Base-by-base conservation (phyloP, 2,888 invertebrate species). In the Isoperla grammatica region DNA sequence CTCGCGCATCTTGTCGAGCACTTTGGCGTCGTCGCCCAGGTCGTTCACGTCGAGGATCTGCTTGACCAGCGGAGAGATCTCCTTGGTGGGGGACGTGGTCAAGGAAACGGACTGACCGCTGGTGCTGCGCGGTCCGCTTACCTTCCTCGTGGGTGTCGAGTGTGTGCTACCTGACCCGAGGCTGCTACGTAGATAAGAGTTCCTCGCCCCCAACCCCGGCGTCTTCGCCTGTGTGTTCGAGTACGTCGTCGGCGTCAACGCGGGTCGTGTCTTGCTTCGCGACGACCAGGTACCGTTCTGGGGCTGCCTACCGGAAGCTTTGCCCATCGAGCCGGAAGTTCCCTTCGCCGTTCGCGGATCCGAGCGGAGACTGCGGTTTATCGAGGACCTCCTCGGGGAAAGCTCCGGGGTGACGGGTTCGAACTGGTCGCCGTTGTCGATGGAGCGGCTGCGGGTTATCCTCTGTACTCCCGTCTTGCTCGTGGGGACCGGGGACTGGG, bases 1-100 rank as follows among this genome's bases (percentile, higher is more conserved):
- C 61, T 85, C 85, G 69, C 88, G 88, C 75, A 90, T 84, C 71
- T 88, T 87, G 67, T 85, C 83, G 20, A 88, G 76, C 58, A 90
- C 86, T 64, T 84, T 77, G 4, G 83, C 82, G 68, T 90, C 89
- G 67, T 89, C 87, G 69, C 86, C 84, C 1, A 86, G 82, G 2
- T 81, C 82, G 67, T 84, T 85, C 3, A 61, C 61, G 66, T 85
- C 80, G 2, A 90, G 72, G 29, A 90, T 82, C 70, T 88, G 87
- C 69, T 88, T 81, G 19, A 82, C 82, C 46, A 90, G 72, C 4
- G 86, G 86, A 60, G 82, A 81, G 29, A 82, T 73, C 61, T 77
- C 76, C 72, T 86, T 81, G 60, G 83, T 80, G 0, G 85, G 82
- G 13, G 84, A 83, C 0, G 83, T 83, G 66, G 80, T 81, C 0